Evolutionary conservation across 2,797 vertebrate species (phyloP), one percentile per base, ranked within the genome.

Genomic region (Artibeus lituratus): DNA sequence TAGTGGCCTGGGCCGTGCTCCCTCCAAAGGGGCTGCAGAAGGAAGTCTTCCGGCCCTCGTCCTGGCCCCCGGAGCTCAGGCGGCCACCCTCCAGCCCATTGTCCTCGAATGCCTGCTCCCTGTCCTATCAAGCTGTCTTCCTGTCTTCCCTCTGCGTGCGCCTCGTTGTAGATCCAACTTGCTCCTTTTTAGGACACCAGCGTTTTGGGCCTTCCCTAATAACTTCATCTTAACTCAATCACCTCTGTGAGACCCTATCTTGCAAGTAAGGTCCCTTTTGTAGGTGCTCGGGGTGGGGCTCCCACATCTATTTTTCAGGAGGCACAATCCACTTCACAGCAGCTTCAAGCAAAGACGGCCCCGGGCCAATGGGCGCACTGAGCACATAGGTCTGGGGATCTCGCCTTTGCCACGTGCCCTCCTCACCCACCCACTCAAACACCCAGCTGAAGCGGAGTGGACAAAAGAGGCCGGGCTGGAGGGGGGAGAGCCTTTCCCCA

Each of bases 251-350:
- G 53, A 42, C 35, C 37, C 8, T 39, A 0, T 39, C 24, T 81
- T 35, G 24, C 57, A 10, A 42, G 19, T 39, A 18, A 39, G 53
- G 53, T 39, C 77, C 16, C 24, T 16, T 29, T 81, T 24, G 39
- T 24, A 11, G 53, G 53, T 39, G 18, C 53, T 57, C 51, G 77
- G 32, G 47, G 29, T 26, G 26, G 37, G 32, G 10, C 9, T 4
- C 6, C 59, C 35, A 1, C 5, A 7, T 24, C 3, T 22, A 26
- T 44, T 18, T 32, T 1, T 0, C 2, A 5, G 57, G 37, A 18
- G 21, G 3, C 82, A 53, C 44, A 10, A 4, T 69, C 35, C 37
- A 51, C 11, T 2, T 39, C 5, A 3, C 21, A 16, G 16, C 37
- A 47, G 65, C 51, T 10, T 10, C 5, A 12, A 26, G 74, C n/a